phyloP scores from a whole-genome alignment of 2,113 vertebrate species.

The Etheostoma spectabile region DNA sequence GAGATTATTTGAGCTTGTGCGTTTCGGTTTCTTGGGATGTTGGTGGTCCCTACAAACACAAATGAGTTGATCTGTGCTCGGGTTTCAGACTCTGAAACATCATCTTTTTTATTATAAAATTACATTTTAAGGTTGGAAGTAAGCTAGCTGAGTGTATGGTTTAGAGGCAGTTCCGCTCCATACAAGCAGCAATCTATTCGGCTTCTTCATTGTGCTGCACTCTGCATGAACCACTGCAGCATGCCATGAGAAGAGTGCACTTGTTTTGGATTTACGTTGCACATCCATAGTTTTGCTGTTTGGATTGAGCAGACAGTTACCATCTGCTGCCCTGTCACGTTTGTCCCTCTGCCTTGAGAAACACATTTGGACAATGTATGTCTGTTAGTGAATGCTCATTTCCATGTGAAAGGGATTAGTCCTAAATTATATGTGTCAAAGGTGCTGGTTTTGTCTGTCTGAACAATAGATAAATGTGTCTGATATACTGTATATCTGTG shows the following conservation, averaged over 20 bases:
- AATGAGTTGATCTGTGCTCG: neutral
- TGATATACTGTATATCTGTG: conserved; percentile 11
- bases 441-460: conserved; percentile 8
- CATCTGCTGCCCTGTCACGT: conserved; percentile 23
- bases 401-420: conserved; percentile 37
- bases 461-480: neutral
- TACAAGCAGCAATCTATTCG: neutral
- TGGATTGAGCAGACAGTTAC: conserved; percentile 6
- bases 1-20: neutral
- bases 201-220: neutral
- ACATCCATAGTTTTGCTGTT: conserved; percentile 8
- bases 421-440: conserved; percentile 24
- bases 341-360: conserved; percentile 45
- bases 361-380: conserved; percentile 16
- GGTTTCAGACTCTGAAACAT: neutral
- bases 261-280: conserved; percentile 3
- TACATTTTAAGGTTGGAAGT: neutral
- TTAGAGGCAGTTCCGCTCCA: neutral
- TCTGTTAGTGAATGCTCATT: conserved; percentile 5
- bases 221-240: neutral
- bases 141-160: neutral
- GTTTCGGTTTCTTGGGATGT: neutral
- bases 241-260: neutral
- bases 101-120: neutral
- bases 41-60: neutral